A percentile compares a stretch with the other conserved stretches of the same genome.
Conservation (phyloP, 1,140 invertebrate genomes). For the Arctopsyche grandis region DNA sequence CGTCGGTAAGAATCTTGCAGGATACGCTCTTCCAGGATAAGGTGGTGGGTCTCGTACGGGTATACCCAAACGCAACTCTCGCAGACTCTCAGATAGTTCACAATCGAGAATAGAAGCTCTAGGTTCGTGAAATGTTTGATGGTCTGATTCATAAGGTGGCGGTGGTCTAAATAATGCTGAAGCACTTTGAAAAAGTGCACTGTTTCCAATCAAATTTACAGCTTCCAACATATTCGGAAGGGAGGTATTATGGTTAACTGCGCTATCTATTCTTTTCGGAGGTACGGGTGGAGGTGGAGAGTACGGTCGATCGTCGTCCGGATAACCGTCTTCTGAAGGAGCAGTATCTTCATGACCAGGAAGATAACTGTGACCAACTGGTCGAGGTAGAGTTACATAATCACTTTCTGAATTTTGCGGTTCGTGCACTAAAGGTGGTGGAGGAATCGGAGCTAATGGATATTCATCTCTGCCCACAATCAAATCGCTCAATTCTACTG, state of each 20-base stretch:
- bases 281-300: conserved; percentile 70
- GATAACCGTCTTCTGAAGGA: conserved; percentile 65
- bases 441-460: conserved; percentile 61
- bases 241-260: conserved; percentile 57
- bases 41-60: conserved; percentile 50
- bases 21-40: conserved; percentile 44
- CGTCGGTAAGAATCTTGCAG: conserved; percentile 38
- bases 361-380: conserved; percentile 68
- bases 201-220: conserved; percentile 30
- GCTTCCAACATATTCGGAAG: conserved; percentile 61
- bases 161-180: conserved; percentile 37
- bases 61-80: conserved; percentile 48
- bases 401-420: conserved; percentile 89
- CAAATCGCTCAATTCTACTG: conserved; percentile 82
- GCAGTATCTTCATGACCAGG: conserved; percentile 66
- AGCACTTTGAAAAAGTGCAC: conserved; percentile 21
- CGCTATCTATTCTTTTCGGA: conserved; percentile 73
- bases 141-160: conserved; percentile 43
- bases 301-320: conserved; percentile 59
- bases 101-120: conserved; percentile 27
- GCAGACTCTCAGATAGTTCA: conserved; percentile 43
- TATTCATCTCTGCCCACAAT: conserved; percentile 81
- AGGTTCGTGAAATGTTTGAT: conserved; percentile 8
- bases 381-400: conserved; percentile 84
- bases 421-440: conserved; percentile 79